Percentiles rank a stretch among this genome's conserved stretches.
Evolutionary conservation across 2,113 vertebrate genomes (phyloP).

Genomic region (Thermophis baileyi): DNA sequence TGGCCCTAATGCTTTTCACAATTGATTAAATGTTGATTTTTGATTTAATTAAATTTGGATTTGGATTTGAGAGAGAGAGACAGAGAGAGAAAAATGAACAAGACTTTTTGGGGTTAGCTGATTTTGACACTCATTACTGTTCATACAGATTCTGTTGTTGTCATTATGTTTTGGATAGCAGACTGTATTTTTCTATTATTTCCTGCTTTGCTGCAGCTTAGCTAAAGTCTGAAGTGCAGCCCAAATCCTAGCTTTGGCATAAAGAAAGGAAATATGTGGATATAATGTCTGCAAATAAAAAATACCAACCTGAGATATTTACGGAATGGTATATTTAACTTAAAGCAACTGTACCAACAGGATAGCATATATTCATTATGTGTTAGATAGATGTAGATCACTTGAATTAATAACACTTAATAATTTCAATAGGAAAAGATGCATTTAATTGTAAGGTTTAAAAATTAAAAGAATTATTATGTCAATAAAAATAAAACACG

Average conservation of each 20-base stretch:
- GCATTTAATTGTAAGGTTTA: neutral
- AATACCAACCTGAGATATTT: neutral
- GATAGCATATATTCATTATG: neutral
- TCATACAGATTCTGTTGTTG: neutral
- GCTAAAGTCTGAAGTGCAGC: neutral
- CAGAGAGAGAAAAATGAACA: neutral
- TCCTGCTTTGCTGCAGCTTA: neutral
- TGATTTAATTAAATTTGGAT: neutral
- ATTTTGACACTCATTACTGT: neutral
- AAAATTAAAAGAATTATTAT: neutral
- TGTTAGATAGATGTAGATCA: neutral
- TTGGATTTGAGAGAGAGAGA: neutral
- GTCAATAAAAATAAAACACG: neutral
- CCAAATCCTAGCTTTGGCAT: neutral
- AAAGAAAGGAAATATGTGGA: neutral
- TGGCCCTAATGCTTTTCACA: neutral
- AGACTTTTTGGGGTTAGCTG: neutral
- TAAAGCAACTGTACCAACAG: neutral
- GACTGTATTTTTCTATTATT: neutral
- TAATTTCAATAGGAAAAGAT: neutral
- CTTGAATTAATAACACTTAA: neutral
- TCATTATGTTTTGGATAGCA: neutral
- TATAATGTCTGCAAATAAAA: neutral
- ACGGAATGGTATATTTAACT: neutral
- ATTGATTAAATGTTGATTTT: neutral